These are phyloP conservation scores for Nannoperca obscura DNA, from an alignment of 2,797 vertebrate genomes.

Conservation along the genomic window DNA sequence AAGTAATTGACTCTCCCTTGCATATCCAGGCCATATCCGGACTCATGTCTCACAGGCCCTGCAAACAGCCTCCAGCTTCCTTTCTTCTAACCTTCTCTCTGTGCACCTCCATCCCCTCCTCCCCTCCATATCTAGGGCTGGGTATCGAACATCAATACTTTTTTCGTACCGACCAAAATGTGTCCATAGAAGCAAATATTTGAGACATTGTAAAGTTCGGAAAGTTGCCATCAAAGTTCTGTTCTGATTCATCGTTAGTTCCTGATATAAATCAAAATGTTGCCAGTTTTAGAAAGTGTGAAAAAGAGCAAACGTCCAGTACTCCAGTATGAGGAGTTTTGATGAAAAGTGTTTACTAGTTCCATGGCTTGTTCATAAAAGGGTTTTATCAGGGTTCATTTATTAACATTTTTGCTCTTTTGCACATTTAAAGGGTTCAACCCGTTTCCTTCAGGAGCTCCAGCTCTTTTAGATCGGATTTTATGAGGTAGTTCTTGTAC, in stretches of 20 bases:
- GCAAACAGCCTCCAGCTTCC: constrained; percentile 72
- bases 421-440: too few relatives aligned
- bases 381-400: too few relatives aligned
- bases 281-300: background rate
- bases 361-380: too few relatives aligned
- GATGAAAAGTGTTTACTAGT: too few relatives aligned
- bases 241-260: background rate
- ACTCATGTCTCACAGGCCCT: constrained; percentile 76
- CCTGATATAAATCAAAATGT: background rate
- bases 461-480: too few relatives aligned
- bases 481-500: too few relatives aligned
- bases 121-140: background rate
- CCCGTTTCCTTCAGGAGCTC: too few relatives aligned
- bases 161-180: background rate
- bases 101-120: background rate
- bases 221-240: background rate
- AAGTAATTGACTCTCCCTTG: constrained; percentile 79
- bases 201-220: background rate
- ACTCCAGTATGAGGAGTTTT: too few relatives aligned
- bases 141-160: constrained; percentile 9
- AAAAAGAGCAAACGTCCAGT: background rate
- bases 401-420: too few relatives aligned
- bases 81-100: constrained; percentile 43
- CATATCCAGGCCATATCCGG: constrained; percentile 81
- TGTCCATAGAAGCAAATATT: background rate